Evolutionary conservation across 2,888 invertebrate genomes (phyloP).

Genomic region (Drosophila mercatorum): DNA sequence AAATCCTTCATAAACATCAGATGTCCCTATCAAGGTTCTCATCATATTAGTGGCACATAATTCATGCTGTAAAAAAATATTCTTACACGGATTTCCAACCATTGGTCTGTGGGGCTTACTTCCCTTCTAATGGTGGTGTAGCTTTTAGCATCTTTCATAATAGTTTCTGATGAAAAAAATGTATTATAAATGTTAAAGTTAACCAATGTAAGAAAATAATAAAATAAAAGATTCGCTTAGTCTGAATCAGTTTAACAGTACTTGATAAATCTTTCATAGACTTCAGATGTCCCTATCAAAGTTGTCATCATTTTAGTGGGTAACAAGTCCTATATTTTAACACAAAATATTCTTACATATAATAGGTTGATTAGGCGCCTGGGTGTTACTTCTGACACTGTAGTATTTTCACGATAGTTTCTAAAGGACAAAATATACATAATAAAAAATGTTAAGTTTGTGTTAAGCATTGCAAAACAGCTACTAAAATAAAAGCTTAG

Average conservation of each 20-base stretch:
- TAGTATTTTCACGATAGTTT: no score
- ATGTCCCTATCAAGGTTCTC: constrained; percentile 58
- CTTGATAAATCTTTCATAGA: constrained; percentile 54
- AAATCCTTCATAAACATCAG: constrained; percentile 56
- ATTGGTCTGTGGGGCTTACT: background rate
- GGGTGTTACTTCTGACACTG: no score
- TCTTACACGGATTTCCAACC: background rate
- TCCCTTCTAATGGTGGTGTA: no score
- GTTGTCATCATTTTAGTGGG: constrained; percentile 41
- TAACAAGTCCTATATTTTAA: no score
- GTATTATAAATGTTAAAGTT: background rate
- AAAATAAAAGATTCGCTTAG: background rate
- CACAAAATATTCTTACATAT: no score
- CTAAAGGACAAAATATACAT: no score
- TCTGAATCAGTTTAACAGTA: constrained; percentile 4
- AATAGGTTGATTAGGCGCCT: no score
- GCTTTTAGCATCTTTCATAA: no score
- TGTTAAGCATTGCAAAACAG: background rate
- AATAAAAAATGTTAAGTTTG: no score
- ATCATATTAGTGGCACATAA: constrained; percentile 30
- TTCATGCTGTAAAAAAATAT: background rate
- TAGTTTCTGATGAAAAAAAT: no score
- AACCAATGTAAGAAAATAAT: background rate
- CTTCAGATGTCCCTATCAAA: constrained; percentile 61
- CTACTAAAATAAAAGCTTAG: background rate